These are phyloP conservation scores for Archaeoteleia sp. DNA, from an alignment of 2,888 invertebrate genomes.

Conservation along the genomic window DNA sequence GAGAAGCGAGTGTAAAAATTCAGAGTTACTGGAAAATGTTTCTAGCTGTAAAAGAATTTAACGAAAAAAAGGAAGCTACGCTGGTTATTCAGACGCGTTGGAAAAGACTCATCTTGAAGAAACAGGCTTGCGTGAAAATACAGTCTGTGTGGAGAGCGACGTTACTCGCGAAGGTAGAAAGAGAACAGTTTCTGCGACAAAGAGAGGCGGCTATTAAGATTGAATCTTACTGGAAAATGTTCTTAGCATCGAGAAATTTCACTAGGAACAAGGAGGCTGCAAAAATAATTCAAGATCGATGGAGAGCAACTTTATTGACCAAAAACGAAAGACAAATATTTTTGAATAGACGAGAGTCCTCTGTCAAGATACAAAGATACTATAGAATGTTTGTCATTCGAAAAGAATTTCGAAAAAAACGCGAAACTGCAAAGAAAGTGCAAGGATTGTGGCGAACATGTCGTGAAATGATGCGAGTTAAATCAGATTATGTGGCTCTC, in stretches of 20 bases:
- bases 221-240: conserved; percentile 69
- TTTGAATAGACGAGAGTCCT: conserved; percentile 59
- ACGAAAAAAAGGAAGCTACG: too few species aligned
- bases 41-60: too few species aligned
- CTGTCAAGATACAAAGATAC: conserved; percentile 72
- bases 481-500: conserved; percentile 60
- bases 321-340: conserved; percentile 53
- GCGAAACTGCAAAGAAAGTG: conserved; percentile 72
- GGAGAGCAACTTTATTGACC: conserved; percentile 65
- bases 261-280: conserved; percentile 15
- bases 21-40: too few species aligned
- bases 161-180: too few species aligned
- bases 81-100: too few species aligned
- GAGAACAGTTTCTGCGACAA: too few species aligned
- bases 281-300: conserved; percentile 69
- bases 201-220: too few species aligned
- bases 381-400: conserved; percentile 66
- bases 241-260: conserved; percentile 59
- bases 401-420: conserved; percentile 42
- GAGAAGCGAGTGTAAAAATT: too few species aligned
- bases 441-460: conserved; percentile 76
- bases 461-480: conserved; percentile 57
- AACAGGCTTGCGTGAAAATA: too few species aligned
- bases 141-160: too few species aligned
- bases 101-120: too few species aligned